Conservation (phyloP, 2,888 invertebrate species). For the Lacanobia wlatinum region DNA sequence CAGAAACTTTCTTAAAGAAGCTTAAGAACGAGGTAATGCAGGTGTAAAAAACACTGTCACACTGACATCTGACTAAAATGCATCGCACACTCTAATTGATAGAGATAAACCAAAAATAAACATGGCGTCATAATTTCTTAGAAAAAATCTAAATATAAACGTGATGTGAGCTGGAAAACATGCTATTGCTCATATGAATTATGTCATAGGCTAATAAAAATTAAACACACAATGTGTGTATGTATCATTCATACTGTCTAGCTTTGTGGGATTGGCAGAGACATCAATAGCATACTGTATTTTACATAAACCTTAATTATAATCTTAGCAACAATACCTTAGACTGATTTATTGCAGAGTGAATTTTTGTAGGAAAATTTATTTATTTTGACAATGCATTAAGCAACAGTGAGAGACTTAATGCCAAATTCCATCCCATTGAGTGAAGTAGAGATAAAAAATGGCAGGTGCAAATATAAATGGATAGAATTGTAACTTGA, state of each 20-base stretch:
- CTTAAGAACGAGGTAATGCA: not conserved
- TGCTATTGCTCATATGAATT: slow-evolving; percentile 50
- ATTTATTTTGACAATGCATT: not conserved
- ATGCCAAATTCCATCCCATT: too few relatives aligned
- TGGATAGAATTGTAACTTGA: not conserved
- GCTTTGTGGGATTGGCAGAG: slow-evolving; percentile 5
- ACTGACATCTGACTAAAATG: slow-evolving; percentile 20
- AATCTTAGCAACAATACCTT: not conserved
- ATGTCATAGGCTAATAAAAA: slow-evolving; percentile 59
- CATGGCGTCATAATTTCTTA: slow-evolving; percentile 64
- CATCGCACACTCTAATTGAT: slow-evolving; percentile 30
- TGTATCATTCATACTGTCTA: slow-evolving; percentile 16
- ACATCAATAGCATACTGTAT: not conserved
- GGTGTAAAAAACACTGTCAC: not conserved
- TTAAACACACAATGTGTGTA: slow-evolving; percentile 21
- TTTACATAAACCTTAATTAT: not conserved
- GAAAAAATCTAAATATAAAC: slow-evolving; percentile 68
- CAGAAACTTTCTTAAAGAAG: not conserved
- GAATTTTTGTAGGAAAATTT: not conserved
- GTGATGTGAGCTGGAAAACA: slow-evolving; percentile 65
- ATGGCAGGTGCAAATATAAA: not conserved
- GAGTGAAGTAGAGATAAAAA: not conserved
- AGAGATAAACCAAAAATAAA: slow-evolving; percentile 64
- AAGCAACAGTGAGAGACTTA: too few relatives aligned
- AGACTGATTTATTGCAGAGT: not conserved